Conservation (phyloP, 2,113 vertebrate genomes). For the Poeciliopsis occidentalis region DNA sequence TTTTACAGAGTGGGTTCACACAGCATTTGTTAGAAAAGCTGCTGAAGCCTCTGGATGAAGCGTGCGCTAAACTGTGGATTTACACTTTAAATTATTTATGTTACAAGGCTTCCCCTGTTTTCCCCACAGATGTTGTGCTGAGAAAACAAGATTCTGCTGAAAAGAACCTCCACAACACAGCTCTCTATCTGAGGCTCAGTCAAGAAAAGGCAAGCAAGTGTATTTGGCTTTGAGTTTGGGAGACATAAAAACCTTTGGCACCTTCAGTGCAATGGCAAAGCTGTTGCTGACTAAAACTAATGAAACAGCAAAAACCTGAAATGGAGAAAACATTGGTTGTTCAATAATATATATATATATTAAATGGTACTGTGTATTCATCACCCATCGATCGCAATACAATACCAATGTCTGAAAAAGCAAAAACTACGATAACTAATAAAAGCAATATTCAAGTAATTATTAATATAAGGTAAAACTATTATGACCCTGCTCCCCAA, state of each 20-base stretch:
- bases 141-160: conserved; percentile 4
- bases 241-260: neutral
- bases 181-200: neutral
- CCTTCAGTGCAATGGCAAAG: neutral
- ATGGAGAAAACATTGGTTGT: too few relatives aligned
- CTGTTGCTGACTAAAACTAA: too few relatives aligned
- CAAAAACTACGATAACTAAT: too few relatives aligned
- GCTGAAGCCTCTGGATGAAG: conserved; percentile 27
- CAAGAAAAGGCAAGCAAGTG: neutral
- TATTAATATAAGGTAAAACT: too few relatives aligned
- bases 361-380: too few relatives aligned
- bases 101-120: conserved; percentile 6
- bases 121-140: neutral
- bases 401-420: too few relatives aligned
- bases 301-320: too few relatives aligned
- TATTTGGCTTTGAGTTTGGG: neutral
- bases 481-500: too few relatives aligned
- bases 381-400: too few relatives aligned
- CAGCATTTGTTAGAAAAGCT: conserved; percentile 49
- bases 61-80: conserved; percentile 10
- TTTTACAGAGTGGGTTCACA: conserved; percentile 44
- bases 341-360: too few relatives aligned
- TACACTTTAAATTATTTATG: conserved; percentile 27
- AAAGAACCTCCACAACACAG: neutral
- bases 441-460: too few relatives aligned